phyloP scores from a whole-genome alignment of 2,888 invertebrate species.

The Rhagophthalmus giganteus region DNA sequence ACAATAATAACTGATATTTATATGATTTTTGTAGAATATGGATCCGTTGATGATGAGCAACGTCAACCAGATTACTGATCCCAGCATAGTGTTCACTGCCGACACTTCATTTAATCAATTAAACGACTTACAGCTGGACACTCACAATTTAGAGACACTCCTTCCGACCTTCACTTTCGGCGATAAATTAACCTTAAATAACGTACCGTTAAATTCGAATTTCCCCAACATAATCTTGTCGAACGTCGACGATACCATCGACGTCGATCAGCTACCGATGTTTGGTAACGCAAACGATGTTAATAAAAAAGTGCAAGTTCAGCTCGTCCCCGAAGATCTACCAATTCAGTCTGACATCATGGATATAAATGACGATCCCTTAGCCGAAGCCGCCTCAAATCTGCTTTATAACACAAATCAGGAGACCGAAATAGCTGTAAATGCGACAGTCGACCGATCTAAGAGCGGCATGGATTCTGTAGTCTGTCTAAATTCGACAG shows the following conservation, averaged over 20 bases:
- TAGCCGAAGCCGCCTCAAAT: slow-evolving; percentile 2
- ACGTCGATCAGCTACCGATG: slow-evolving; percentile 10
- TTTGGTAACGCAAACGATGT: slow-evolving; percentile 6
- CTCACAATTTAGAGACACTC: slow-evolving; percentile 16
- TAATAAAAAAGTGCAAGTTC: slow-evolving; percentile 5
- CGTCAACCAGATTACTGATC: slow-evolving; percentile 40
- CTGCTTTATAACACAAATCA: slow-evolving; percentile 6
- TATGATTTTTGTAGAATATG: slow-evolving; percentile 25
- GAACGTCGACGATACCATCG: slow-evolving; percentile 6
- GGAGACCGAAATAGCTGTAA: slow-evolving; percentile 1
- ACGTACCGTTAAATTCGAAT: slow-evolving; percentile 2
- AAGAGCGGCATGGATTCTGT: neutral
- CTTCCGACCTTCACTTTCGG: slow-evolving; percentile 18
- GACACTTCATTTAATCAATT: slow-evolving; percentile 18
- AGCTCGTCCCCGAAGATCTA: neutral
- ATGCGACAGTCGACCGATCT: neutral
- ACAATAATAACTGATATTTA: no score
- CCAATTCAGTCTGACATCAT: neutral
- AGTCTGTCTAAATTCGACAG: neutral
- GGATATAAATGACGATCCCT: slow-evolving; percentile 1
- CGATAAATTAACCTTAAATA: slow-evolving; percentile 5
- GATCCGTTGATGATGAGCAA: slow-evolving; percentile 40
- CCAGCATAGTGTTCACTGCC: slow-evolving; percentile 37
- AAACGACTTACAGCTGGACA: slow-evolving; percentile 13
- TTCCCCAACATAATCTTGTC: slow-evolving; percentile 18